Base-by-base conservation (phyloP, 1,140 invertebrate genomes). In the Zophobas morio region DNA sequence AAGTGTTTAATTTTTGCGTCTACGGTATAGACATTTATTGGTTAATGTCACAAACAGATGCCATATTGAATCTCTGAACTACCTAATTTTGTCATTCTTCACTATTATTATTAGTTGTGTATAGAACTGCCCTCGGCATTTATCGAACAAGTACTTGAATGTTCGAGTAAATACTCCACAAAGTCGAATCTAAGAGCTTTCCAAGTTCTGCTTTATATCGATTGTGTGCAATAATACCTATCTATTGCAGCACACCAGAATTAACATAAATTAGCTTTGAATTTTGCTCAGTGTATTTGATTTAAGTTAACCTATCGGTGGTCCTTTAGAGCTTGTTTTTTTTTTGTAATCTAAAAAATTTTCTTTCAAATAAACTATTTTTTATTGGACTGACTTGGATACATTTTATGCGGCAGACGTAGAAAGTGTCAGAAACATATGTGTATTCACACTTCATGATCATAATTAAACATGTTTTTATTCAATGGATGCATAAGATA, bases 221-320 rank as follows among this genome's bases (percentile, higher is more conserved):
- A 66, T 66, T 66, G 8, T 47, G 42, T 66, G 60, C 60, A 66
- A 51, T 4, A 51, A n/a, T 63, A 39, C 57, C 20, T 39, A 2
- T 4, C 57, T 37, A 36, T 37, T 63, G 57, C 57, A 63, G 1
- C 35, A 39, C 2, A 56, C 54, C 35, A 56, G 35, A 33, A 37
- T 60, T 66, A 39, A 46, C 39, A 34, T n/a, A 40, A 66, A 66
- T 66, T 42, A 40, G 33, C n/a, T 66, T 66, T 66, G 3, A 42
- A 32, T 66, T 66, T 40, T 66, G 42, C 34, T n/a, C 34, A 40
- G n/a, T 66, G 60, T 20, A 33, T 20, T 42, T 66, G 20, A 66
- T 42, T 40, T 34, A 66, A 66, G 40, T 66, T 66, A 66, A 42
- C 60, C 39, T 66, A 39, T 66, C 60, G 42, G 60, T 37, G 39